These are phyloP conservation scores for Ictalurus punctatus DNA, from an alignment of 2,113 vertebrate species.

Conservation along the genomic window DNA sequence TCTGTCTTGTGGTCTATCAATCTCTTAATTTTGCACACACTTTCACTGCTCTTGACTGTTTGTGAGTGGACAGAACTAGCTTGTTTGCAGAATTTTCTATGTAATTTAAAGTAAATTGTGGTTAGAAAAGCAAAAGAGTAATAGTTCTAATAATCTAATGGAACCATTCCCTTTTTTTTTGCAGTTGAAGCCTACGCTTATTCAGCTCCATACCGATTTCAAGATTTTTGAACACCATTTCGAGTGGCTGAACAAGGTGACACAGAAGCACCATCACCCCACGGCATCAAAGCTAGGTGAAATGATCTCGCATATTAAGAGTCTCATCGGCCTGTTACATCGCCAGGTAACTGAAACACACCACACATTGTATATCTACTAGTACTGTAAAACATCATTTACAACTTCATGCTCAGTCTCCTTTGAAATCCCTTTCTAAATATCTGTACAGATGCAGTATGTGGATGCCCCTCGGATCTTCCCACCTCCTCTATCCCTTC, in stretches of 20 bases:
- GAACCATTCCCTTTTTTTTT: slow-evolving; percentile 47
- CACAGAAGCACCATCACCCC: slow-evolving; percentile 73
- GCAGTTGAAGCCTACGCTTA: slow-evolving; percentile 75
- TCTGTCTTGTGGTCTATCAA: neutral
- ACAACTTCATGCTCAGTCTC: neutral
- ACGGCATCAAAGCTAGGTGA: slow-evolving; percentile 69
- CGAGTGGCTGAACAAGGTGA: slow-evolving; percentile 74
- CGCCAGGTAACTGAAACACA: slow-evolving; percentile 67
- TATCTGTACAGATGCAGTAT: slow-evolving; percentile 66
- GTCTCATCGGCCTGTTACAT: slow-evolving; percentile 69
- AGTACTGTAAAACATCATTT: neutral
- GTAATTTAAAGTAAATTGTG: neutral
- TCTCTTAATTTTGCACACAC: neutral
- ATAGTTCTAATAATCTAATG: neutral
- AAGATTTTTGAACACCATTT: slow-evolving; percentile 77
- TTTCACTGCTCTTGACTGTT: neutral
- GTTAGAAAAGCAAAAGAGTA: neutral
- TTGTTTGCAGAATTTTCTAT: neutral
- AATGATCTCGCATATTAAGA: slow-evolving; percentile 72
- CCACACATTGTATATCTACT: neutral
- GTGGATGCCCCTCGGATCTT: slow-evolving; percentile 66
- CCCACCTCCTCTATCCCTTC: slow-evolving; percentile 64
- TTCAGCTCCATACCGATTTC: slow-evolving; percentile 75
- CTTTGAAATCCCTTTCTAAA: neutral
- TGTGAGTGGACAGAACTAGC: neutral